Evolutionary conservation across 1,140 invertebrate genomes (phyloP), one percentile per base, ranked within the genome.

Genomic region (Mesaphorura yosii): DNA sequence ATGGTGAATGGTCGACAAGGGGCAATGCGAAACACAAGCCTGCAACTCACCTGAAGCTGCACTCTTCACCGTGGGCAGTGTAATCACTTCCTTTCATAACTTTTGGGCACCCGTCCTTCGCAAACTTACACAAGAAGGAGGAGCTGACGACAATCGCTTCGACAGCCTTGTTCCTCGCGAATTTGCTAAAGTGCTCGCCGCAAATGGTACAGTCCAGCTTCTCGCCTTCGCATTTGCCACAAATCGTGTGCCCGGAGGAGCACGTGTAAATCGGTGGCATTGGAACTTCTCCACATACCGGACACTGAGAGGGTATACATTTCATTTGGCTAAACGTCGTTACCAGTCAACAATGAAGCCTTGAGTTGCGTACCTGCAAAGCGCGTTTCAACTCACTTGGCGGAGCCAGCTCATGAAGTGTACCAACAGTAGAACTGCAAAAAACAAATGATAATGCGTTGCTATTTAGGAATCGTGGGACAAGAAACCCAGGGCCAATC

Each of bases 121-220:
- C 22, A 40, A 51, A 55, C 28, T 59, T 59, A 42, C 57, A 59
- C 57, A 52, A 59, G 34, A 59, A 59, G 0, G 57, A 59, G 12
- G 57, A 59, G 39, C 31, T 55, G 6, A 53, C 48, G 6, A 59
- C 57, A 28, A 59, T 59, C 19, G 51, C 19, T 31, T 59, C 57
- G 19, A 59, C 48, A 5, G 54, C 40, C 0, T 26, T 46, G 51
- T 60, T 57, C 28, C 58, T 14, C 14, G 25, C 28, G 1, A 46
- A 41, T 15, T 56, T 42, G 2, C 46, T 34, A n/a, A 60, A 41
- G 38, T 53, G 50, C 40, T 60, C 58, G n/a, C 51, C 6, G 34
- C 58, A 60, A 3, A 57, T 49, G 20, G 47, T 51, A 51, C 58
- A 60, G 2, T 37, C 27, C 10, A 41, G n/a, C 4, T 49, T 47